phyloP scores from a whole-genome alignment of 2,888 invertebrate species.

The Zygogramma bicolorata region DNA sequence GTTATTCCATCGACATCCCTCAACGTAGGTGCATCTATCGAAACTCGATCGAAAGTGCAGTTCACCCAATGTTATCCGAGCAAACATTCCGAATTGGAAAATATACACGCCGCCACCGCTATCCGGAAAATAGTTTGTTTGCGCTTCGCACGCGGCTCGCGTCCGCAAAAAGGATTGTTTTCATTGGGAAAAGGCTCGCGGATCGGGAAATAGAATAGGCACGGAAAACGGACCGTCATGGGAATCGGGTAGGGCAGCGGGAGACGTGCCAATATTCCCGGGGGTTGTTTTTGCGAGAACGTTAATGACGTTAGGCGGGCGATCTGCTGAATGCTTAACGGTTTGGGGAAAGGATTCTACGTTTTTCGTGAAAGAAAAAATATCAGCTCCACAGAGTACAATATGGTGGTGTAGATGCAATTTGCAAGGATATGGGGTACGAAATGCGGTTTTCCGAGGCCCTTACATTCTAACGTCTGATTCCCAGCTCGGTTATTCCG shows the following conservation, averaged over 20 bases:
- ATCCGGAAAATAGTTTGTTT: slow-evolving; percentile 27
- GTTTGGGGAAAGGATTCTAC: no score
- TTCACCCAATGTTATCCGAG: slow-evolving; percentile 27
- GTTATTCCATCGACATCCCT: background rate
- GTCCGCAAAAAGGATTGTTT: slow-evolving; percentile 24
- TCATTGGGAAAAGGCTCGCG: slow-evolving; percentile 19
- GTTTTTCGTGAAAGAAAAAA: no score
- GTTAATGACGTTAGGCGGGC: background rate
- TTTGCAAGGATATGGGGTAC: no score
- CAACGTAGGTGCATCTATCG: background rate
- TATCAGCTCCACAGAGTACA: no score
- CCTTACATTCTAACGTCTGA: no score
- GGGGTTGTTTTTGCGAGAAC: background rate
- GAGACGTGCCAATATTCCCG: background rate
- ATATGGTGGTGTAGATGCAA: no score
- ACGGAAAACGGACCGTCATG: background rate
- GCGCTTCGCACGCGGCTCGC: background rate
- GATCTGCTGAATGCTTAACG: background rate
- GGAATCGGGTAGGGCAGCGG: background rate
- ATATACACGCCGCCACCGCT: slow-evolving; percentile 18
- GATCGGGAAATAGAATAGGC: background rate
- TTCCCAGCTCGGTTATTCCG: no score
- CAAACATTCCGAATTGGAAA: slow-evolving; percentile 34
- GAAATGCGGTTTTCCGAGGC: no score
- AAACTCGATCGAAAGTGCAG: slow-evolving; percentile 2